These are phyloP conservation scores for Auanema sp. DNA, from an alignment of 2,888 invertebrate species.

Conservation along the genomic window DNA sequence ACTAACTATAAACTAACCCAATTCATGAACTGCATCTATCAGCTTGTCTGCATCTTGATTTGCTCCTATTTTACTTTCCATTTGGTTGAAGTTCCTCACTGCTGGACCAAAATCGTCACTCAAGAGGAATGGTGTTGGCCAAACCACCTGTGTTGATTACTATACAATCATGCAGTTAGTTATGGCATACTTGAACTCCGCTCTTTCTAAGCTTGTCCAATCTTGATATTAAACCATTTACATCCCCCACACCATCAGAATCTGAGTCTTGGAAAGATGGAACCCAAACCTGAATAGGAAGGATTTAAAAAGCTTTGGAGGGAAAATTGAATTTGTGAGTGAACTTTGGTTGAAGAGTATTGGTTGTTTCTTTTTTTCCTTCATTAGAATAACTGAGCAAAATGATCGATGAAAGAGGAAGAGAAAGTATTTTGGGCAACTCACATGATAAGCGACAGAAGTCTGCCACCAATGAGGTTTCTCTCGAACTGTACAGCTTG, in stretches of 20 bases:
- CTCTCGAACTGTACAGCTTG: conserved; percentile 43
- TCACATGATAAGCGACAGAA: conserved; percentile 54
- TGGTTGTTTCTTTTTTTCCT: too few relatives aligned
- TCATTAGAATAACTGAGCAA: neutral
- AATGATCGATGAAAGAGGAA: neutral
- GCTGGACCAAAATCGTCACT: conserved; percentile 41
- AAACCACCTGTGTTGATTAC: conserved; percentile 26
- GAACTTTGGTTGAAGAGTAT: too few relatives aligned
- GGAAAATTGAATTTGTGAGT: too few relatives aligned
- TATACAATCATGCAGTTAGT: neutral
- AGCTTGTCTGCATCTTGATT: conserved; percentile 75
- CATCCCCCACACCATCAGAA: conserved; percentile 82
- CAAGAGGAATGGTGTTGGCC: conserved; percentile 47
- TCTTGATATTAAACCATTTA: conserved; percentile 71
- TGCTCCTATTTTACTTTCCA: conserved; percentile 76
- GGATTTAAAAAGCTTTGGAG: too few relatives aligned
- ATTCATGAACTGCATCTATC: conserved; percentile 72
- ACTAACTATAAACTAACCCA: conserved; percentile 22
- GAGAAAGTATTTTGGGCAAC: neutral
- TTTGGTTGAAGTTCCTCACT: conserved; percentile 70
- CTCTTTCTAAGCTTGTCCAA: conserved; percentile 33
- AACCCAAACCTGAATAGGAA: conserved; percentile 76
- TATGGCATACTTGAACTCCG: conserved; percentile 22
- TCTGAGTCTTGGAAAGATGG: conserved; percentile 82
- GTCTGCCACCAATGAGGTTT: conserved; percentile 59